A percentile compares a stretch with the other conserved stretches of the same genome.
phyloP scores from a whole-genome alignment of 2,113 vertebrate genomes.

The Alectura lathami region DNA sequence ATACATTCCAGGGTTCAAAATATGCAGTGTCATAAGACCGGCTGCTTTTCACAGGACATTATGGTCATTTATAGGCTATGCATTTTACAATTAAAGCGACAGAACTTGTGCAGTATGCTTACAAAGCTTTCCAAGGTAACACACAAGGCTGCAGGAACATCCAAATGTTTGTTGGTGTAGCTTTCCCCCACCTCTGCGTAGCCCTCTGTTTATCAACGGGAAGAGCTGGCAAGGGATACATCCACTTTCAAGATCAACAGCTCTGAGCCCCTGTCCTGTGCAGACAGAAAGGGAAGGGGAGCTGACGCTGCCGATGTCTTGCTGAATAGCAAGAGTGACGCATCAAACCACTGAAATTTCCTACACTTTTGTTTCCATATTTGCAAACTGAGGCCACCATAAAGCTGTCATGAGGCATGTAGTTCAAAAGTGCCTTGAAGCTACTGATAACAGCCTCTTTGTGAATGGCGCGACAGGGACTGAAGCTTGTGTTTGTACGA shows the following conservation, averaged over 20 bases:
- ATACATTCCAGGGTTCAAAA: constrained; percentile 10
- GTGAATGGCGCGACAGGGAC: constrained; percentile 58
- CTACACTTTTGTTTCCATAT: neutral
- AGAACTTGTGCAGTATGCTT: neutral
- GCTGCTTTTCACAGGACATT: neutral
- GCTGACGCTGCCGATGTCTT: neutral
- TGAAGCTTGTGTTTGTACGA: constrained; percentile 33
- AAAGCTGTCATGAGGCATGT: neutral
- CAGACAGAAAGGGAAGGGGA: neutral
- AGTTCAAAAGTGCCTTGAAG: neutral
- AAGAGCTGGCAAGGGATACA: neutral
- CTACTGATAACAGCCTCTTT: constrained; percentile 23
- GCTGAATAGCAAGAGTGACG: neutral
- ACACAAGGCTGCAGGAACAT: neutral
- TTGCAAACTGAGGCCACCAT: neutral
- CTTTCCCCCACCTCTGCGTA: rapidly evolving
- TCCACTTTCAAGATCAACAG: neutral
- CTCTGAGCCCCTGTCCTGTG: neutral
- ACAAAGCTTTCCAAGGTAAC: neutral
- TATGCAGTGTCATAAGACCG: neutral
- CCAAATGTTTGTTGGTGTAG: neutral
- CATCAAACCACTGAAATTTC: neutral
- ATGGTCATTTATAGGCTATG: neutral
- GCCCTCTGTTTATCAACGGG: neutral
- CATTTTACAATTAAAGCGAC: neutral